phyloP scores from a whole-genome alignment of 1,140 invertebrate genomes.

The Zaprionus ornatus region DNA sequence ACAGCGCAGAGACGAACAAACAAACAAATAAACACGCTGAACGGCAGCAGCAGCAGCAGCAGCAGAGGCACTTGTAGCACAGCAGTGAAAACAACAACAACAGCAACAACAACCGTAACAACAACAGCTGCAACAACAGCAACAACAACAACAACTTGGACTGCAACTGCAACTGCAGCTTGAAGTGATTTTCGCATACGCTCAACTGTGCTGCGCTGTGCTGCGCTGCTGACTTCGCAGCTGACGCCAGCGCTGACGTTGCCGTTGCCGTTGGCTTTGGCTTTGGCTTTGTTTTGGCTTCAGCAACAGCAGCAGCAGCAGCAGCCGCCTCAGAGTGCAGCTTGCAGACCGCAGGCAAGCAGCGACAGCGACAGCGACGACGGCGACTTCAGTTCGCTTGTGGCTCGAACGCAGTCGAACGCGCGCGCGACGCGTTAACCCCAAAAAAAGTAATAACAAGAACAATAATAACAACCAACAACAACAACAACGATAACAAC shows the following conservation, averaged over 20 bases:
- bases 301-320: conserved; percentile 19
- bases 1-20: neutral
- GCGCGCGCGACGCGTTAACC: conserved; percentile 32
- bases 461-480: neutral
- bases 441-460: conserved; percentile 11
- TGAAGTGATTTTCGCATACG: conserved; percentile 43
- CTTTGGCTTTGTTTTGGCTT: conserved; percentile 60
- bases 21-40: neutral
- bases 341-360: neutral
- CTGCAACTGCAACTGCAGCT: conserved; percentile 53
- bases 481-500: neutral
- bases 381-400: conserved; percentile 41
- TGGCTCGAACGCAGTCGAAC: conserved; percentile 47
- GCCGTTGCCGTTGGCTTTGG: conserved; percentile 36
- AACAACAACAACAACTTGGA: neutral
- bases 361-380: conserved; percentile 14
- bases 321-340: conserved; percentile 15
- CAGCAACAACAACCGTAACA: neutral
- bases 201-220: conserved; percentile 1
- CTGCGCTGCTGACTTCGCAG: conserved; percentile 47
- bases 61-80: neutral
- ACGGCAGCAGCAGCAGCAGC: neutral
- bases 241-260: conserved; percentile 45
- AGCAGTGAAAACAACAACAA: neutral
- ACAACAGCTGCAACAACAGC: neutral